Percentiles rank a stretch among this genome's conserved stretches.
Conservation (phyloP, 2,888 invertebrate genomes). For the Marronus borbonicus region DNA sequence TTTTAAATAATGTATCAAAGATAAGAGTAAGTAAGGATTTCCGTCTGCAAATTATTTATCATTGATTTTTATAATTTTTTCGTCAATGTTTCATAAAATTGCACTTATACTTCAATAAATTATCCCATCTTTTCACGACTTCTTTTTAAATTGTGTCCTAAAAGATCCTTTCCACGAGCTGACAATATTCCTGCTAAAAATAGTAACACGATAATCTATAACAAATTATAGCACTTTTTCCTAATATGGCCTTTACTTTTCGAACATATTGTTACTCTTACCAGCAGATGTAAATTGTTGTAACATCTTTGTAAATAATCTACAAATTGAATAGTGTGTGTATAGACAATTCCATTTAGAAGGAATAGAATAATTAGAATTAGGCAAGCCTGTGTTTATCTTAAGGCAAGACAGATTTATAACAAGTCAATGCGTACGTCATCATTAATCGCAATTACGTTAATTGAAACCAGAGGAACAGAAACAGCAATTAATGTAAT, state of each 20-base stretch:
- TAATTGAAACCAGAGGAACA: background rate
- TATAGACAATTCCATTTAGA: conserved; percentile 29
- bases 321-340: conserved; percentile 9
- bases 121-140: too few relatives aligned
- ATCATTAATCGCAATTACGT: background rate
- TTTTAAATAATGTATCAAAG: too few relatives aligned
- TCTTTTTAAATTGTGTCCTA: too few relatives aligned
- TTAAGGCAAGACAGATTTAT: background rate
- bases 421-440: background rate
- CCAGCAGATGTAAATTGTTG: conserved; percentile 13
- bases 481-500: background rate
- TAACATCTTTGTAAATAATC: conserved; percentile 31
- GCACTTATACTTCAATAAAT: too few relatives aligned
- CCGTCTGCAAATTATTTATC: too few relatives aligned
- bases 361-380: conserved; percentile 2
- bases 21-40: too few relatives aligned
- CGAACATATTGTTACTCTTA: background rate
- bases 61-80: too few relatives aligned
- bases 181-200: too few relatives aligned
- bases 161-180: too few relatives aligned
- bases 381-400: conserved; percentile 19
- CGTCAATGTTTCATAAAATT: too few relatives aligned
- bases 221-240: too few relatives aligned
- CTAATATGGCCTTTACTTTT: background rate
- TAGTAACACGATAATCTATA: too few relatives aligned